phyloP scores from a whole-genome alignment of 2,888 invertebrate species.

The Netelia virgata region DNA sequence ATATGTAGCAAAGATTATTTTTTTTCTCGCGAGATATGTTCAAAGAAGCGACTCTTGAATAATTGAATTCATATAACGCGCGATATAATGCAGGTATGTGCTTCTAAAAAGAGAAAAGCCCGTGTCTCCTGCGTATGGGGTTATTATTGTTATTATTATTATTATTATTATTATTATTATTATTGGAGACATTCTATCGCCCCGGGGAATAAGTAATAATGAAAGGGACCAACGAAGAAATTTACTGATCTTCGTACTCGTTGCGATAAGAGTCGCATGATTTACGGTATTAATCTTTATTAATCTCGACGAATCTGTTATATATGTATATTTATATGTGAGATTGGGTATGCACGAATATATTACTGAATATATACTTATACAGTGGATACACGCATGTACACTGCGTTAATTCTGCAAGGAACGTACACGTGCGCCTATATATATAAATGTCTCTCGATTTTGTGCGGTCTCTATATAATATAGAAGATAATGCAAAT shows the following conservation, averaged over 20 bases:
- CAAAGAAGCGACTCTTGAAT: conserved; percentile 53
- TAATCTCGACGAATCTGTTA: conserved; percentile 45
- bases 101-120: conserved; percentile 7
- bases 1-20: conserved; percentile 2
- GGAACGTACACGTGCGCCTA: conserved; percentile 8
- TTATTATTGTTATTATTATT: conserved; percentile 21
- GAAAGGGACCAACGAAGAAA: conserved; percentile 38
- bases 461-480: conserved; percentile 38
- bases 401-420: conserved; percentile 7
- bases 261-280: conserved; percentile 42
- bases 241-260: conserved; percentile 33
- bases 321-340: background rate
- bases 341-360: background rate
- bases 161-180: conserved; percentile 44
- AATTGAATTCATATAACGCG: conserved; percentile 55
- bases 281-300: conserved; percentile 58
- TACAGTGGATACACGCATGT: conserved; percentile 8
- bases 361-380: background rate
- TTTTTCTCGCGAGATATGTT: conserved; percentile 28
- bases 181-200: conserved; percentile 19
- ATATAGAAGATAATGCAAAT: conserved; percentile 51
- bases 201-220: conserved; percentile 29
- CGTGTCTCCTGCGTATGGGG: background rate
- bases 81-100: conserved; percentile 11
- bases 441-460: background rate